Base-by-base conservation (phyloP, 2,113 vertebrate genomes). In the Ceyx melanurus region DNA sequence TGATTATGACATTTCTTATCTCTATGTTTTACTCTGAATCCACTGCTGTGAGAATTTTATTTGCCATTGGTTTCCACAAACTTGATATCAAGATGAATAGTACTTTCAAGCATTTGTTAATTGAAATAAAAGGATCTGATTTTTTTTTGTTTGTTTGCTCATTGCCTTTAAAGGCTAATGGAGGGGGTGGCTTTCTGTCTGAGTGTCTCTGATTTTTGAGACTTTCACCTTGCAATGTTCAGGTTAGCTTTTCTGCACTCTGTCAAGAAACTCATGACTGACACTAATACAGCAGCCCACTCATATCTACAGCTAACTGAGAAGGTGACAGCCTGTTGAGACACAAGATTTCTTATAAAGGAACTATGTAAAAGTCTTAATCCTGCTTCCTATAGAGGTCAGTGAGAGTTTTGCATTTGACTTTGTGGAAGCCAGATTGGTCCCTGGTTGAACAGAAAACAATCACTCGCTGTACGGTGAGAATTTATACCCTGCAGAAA, bases 401-500 rank as follows among this genome's bases (percentile, higher is more conserved):
- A 11, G 16, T 66, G 72, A 71, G 56, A 81, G 50, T 81, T 94
- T 94, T 90, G 57, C 53, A 29, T 93, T 72, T 75, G 86, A 67
- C 65, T 88, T 89, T 78, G 20, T 93, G 48, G 73, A 80, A 94
- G 76, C 42, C 23, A 88, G 64, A 90, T 64, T 92, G 65, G 57
- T 91, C 90, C 70, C 86, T 0, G 2, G 83, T 37, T 92, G 86
- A 93, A 84, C 2, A 83, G 82, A 94, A 95, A 93, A 86, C 83
- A 95, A 58, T 91, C 60, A 90, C 29, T 90, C 76, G 71, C 65
- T 95, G 48, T 94, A 48, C 31, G 72, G 40, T 3, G 26, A 95
- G 73, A 95, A 93, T 92, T 94, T 93, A 86, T 86, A 86, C 72
- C 42, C 68, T 86, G 45, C 7, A 71, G 77, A 85, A 89, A 82